Evolutionary conservation across 2,888 invertebrate genomes (phyloP), one percentile per base, ranked within the genome.

Genomic region (Nebria salina): DNA sequence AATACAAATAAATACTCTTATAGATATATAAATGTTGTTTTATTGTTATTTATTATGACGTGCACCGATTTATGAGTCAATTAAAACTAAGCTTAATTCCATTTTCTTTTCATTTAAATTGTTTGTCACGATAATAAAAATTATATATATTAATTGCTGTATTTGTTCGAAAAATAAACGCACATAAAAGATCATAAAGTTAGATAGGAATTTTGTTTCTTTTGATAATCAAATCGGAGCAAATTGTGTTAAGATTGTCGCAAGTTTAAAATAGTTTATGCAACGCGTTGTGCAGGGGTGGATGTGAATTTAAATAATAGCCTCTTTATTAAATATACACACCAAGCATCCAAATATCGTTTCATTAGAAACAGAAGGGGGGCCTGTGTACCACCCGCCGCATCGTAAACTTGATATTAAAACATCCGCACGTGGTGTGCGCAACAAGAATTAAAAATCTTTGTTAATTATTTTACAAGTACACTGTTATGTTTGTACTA

Each of bases 341-440:
- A 66, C 75, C 73, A 26, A 68, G 75, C 70, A 80, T 70, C 68
- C 75, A 64, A 70, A 80, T 75, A 80, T 80, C 70, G 75, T 80
- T 80, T 80, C 80, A 80, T 80, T 80, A 79, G 54, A 70, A 75
- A 75, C 80, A 75, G 70, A 80, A 80, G 80, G 80, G 80, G 80
- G 34, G 4, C 34, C 2, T 2, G 75, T 20, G 34, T 54, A 70
- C 72, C 78, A 65, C 75, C 75, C 79, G 79, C 26, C 41, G 75
- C 20, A 80, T 66, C 25, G n/a, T 43, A 74, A 79, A 79, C 80
- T 80, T 80, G 75, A 80, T 80, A 80, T 80, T 80, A 80, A 80
- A 80, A 80, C 75, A 80, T 75, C 70, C 65, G 15, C 26, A n/a
- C 41, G 25, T 15, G 25, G 26, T 25, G 15, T 75, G 25, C 42